Conservation (phyloP, 2,888 invertebrate genomes). For the Lymantria monacha region DNA sequence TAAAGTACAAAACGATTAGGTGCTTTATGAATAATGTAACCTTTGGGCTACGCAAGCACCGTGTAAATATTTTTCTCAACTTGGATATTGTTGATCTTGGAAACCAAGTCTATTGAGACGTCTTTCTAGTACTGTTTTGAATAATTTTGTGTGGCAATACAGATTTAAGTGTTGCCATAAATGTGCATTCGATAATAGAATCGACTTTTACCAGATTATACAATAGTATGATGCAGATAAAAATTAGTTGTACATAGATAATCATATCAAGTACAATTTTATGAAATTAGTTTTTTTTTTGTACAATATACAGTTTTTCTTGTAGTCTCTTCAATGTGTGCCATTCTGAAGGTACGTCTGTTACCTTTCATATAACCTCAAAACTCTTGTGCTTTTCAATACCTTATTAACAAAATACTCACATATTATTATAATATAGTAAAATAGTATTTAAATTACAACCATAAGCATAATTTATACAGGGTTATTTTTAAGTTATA, state of each 20-base stretch:
- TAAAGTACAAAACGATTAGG: constrained; percentile 61
- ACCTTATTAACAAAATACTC: constrained; percentile 72
- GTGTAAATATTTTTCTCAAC: constrained; percentile 49
- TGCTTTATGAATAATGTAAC: constrained; percentile 29
- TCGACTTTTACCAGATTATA: constrained; percentile 39
- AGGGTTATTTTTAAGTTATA: constrained; percentile 73
- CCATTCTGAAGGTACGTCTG: constrained; percentile 72
- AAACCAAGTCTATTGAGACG: constrained; percentile 32
- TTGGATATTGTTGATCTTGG: constrained; percentile 39
- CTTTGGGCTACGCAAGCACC: constrained; percentile 31
- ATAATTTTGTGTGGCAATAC: constrained; percentile 34
- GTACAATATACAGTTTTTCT: constrained; percentile 67
- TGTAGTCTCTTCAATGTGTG: constrained; percentile 70
- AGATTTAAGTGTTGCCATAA: constrained; percentile 13
- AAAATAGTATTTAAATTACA: constrained; percentile 68
- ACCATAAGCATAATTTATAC: constrained; percentile 80
- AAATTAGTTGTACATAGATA: constrained; percentile 60
- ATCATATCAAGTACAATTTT: constrained; percentile 77
- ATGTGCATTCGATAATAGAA: constrained; percentile 24
- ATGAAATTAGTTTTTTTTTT: constrained; percentile 65
- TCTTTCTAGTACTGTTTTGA: constrained; percentile 45
- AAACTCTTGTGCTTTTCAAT: constrained; percentile 69
- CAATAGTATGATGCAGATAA: constrained; percentile 38
- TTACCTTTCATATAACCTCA: constrained; percentile 73
- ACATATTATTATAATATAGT: constrained; percentile 60